Evolutionary conservation across 2,113 vertebrate species (phyloP), one percentile per base, ranked within the genome.

Genomic region (Syngnathus scovelli): DNA sequence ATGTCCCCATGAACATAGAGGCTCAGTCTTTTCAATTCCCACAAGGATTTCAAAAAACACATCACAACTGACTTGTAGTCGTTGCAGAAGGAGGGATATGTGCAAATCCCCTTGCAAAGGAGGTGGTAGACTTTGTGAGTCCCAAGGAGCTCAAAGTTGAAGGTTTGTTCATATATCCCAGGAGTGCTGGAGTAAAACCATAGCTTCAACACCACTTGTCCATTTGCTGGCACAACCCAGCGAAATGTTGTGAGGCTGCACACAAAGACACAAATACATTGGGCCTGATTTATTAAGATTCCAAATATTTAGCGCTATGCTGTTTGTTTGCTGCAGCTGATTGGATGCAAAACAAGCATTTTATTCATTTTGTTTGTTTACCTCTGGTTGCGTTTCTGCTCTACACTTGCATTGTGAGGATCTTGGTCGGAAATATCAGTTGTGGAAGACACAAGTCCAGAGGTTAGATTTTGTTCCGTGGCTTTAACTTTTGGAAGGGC

Each of bases 111-210:
- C 27, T 81, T 86, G 78, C 94, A 96, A 58, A 71, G 73, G 6
- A 99, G 80, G 77, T 94, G 85, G 85, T 95, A 95, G 60, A 61
- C 82, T 19, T 78, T 89, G 37, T 74, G 83, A 9, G 90, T 93
- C 6, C 91, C 95, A 21, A 93, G 66, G 10, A 96, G 41, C 84
- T 98, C 95, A 81, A 98, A 98, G 74, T 86, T 92, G 60, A 95
- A 88, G 0, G 70, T 90, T 78, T 94, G 92, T 15, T 94, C 89
- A 81, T 94, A 96, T 4, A 65, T 87, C 5, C 93, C 95, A 0
- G 64, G 37, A 1, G 72, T 68, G 0, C 11, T 59, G 10, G 96
- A 91, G 58, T 88, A 86, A 85, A 97, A 99, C 75, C 82, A 87
- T 10, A 96, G 56, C 70, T 78, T 91, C 64, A 98, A 52, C 0